These are phyloP conservation scores for Oxyura jamaicensis DNA, from an alignment of 2,113 vertebrate species.

Conservation along the genomic window DNA sequence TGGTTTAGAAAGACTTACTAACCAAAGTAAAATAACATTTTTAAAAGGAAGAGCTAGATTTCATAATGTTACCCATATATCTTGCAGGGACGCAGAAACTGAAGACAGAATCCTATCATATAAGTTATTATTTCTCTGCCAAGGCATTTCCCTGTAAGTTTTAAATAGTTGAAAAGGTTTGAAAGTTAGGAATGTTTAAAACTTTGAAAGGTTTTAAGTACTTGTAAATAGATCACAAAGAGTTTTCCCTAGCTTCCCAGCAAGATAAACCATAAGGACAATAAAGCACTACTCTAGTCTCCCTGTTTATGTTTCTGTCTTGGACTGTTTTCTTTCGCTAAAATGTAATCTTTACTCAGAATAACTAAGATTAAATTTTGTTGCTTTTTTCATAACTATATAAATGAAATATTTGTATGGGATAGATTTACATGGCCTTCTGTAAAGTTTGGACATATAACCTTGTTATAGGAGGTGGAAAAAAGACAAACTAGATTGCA, in stretches of 20 bases:
- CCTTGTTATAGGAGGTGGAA: background rate
- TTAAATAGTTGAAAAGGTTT: constrained; percentile 16
- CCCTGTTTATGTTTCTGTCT: constrained; percentile 13
- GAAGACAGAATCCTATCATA: constrained; percentile 13
- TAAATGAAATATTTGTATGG: background rate
- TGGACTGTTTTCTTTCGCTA: background rate
- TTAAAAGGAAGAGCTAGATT: background rate
- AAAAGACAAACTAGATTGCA: background rate
- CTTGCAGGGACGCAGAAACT: background rate
- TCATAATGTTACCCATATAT: background rate
- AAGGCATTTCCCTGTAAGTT: constrained; percentile 14
- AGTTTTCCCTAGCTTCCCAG: background rate
- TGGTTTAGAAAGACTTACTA: background rate
- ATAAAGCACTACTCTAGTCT: background rate
- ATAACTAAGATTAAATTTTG: background rate
- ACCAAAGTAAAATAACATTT: background rate
- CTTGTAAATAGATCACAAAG: background rate
- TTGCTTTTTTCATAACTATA: background rate
- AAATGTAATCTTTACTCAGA: background rate
- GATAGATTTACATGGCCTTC: background rate
- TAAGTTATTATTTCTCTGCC: constrained; percentile 32
- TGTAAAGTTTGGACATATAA: background rate
- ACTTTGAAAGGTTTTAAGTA: background rate
- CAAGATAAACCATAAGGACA: background rate
- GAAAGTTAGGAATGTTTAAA: constrained; percentile 7